Percentiles rank a stretch among this genome's conserved stretches.
phyloP scores from a whole-genome alignment of 1,140 invertebrate species.

The Laupala kohalensis region DNA sequence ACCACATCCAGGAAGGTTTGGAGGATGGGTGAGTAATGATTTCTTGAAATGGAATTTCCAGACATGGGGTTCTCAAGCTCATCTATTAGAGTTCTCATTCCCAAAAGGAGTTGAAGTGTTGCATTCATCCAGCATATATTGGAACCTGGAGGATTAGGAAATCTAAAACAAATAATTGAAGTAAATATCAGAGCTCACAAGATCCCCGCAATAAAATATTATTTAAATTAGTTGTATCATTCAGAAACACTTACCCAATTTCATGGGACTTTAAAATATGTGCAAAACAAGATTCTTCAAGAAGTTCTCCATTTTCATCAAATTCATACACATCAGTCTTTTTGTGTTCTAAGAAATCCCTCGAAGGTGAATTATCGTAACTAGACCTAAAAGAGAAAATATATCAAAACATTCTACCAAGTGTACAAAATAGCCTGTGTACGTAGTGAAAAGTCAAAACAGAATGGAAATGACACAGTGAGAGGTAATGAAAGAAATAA shows the following conservation, averaged over 20 bases:
- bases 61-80: not conserved
- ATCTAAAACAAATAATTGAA: conserved; percentile 1
- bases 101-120: conserved; percentile 1
- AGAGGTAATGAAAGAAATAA: no score
- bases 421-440: not conserved
- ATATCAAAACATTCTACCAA: not conserved
- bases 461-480: no score
- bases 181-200: no score
- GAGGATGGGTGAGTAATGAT: not conserved
- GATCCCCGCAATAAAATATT: not conserved
- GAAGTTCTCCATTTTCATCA: not conserved
- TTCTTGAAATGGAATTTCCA: not conserved
- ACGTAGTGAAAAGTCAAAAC: no score
- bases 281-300: not conserved
- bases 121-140: conserved; percentile 10
- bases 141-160: conserved; percentile 4
- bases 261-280: not conserved
- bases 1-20: conserved; percentile 2
- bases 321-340: not conserved
- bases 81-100: conserved; percentile 1
- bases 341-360: not conserved
- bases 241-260: not conserved
- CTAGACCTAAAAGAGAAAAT: not conserved
- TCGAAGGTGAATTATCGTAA: not conserved
- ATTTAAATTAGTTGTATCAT: not conserved